phyloP scores from a whole-genome alignment of 2,113 vertebrate genomes.

The Caranx ignobilis region DNA sequence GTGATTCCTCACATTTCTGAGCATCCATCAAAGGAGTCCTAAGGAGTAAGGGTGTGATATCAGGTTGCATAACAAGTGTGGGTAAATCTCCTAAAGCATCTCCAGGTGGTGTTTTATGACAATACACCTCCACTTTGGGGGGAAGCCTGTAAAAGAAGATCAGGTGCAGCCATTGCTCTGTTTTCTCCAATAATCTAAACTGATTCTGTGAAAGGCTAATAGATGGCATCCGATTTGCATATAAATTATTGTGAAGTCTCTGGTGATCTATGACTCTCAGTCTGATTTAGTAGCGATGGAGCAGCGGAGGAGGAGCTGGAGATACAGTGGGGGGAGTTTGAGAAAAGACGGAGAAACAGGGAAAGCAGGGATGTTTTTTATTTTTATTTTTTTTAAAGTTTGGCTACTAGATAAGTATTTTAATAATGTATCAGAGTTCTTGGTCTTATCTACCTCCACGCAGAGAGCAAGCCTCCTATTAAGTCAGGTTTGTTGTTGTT shows the following conservation, averaged over 20 bases:
- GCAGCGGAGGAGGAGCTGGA: conserved; percentile 50
- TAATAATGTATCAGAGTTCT: conserved; percentile 42
- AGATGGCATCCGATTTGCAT: conserved; percentile 85
- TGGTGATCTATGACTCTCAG: conserved; percentile 76
- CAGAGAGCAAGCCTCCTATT: conserved; percentile 7
- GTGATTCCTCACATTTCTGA: conserved; percentile 28
- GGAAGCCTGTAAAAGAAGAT: conserved; percentile 47
- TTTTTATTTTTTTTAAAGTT: neutral
- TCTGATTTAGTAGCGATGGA: conserved; percentile 66
- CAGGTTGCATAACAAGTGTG: conserved; percentile 36
- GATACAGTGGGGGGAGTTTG: conserved; percentile 3
- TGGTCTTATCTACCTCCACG: conserved; percentile 29
- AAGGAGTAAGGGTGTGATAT: conserved; percentile 19
- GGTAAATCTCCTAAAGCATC: conserved; percentile 65
- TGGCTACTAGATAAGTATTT: conserved; percentile 20
- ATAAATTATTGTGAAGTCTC: conserved; percentile 82
- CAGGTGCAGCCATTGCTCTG: conserved; percentile 68
- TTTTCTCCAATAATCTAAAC: conserved; percentile 78
- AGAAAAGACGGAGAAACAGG: neutral
- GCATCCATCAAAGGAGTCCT: conserved; percentile 53
- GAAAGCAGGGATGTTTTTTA: neutral
- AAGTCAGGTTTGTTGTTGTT: neutral
- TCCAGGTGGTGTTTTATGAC: conserved; percentile 54
- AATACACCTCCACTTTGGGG: conserved; percentile 39
- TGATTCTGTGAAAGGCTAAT: conserved; percentile 82